These are phyloP conservation scores for Melikaiella ostensackeni DNA, from an alignment of 2,888 invertebrate species.

Conservation along the genomic window DNA sequence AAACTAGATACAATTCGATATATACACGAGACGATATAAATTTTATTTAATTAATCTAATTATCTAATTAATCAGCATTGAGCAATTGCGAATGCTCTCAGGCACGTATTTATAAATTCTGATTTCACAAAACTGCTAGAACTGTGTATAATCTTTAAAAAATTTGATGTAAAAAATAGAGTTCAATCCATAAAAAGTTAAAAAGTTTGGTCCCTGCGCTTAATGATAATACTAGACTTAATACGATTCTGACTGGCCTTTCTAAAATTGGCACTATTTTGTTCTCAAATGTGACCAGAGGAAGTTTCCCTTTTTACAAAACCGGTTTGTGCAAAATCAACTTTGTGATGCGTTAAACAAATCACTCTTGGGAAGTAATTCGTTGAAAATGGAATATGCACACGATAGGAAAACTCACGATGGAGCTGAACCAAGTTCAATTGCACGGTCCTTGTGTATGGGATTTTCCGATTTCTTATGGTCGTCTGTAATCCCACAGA, in stretches of 20 bases:
- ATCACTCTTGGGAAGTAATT: too few species aligned
- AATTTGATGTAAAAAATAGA: conserved; percentile 16
- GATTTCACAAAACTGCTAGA: not conserved
- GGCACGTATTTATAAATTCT: not conserved
- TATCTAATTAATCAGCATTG: conserved; percentile 25
- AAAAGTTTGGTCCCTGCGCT: conserved; percentile 16
- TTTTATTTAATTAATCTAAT: not conserved
- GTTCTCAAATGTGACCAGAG: conserved; percentile 5
- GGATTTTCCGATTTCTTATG: too few species aligned
- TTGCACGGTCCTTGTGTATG: too few species aligned
- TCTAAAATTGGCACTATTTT: conserved; percentile 36
- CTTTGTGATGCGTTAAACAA: not conserved
- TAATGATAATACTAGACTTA: conserved; percentile 32
- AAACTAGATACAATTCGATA: conserved; percentile 7
- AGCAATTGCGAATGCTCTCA: conserved; percentile 31
- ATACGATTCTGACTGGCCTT: conserved; percentile 36
- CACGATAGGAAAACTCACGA: too few species aligned
- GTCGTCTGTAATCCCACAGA: too few species aligned
- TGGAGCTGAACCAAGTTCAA: too few species aligned
- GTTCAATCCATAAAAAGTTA: not conserved
- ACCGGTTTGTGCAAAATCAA: not conserved
- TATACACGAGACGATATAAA: conserved; percentile 14
- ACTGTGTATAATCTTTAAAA: conserved; percentile 16
- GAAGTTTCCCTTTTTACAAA: not conserved
- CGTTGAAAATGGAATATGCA: too few species aligned